Percentiles rank a stretch among this genome's conserved stretches.
Evolutionary conservation across 1,140 invertebrate species (phyloP).

Genomic region (Monomorium pharaonis): DNA sequence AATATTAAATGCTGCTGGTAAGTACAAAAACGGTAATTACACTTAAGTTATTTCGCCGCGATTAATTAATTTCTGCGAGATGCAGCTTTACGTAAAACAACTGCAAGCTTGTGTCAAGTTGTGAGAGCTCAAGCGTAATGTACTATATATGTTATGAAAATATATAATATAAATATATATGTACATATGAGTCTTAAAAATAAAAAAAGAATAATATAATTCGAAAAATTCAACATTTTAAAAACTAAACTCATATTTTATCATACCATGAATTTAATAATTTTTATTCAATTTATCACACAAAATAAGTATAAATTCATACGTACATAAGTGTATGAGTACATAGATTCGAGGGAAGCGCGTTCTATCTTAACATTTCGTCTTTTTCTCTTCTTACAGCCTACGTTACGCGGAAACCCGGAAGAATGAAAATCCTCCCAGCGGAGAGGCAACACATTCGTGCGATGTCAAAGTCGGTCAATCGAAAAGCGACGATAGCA

Average conservation of each 20-base stretch:
- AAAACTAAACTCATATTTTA: not conserved
- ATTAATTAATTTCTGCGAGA: not conserved
- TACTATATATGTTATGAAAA: not conserved
- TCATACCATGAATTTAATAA: not conserved
- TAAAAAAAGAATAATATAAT: not conserved
- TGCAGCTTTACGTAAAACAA: not conserved
- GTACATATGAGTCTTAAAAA: not conserved
- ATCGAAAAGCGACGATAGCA: conserved; percentile 16
- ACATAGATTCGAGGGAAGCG: not conserved
- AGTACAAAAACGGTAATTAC: not conserved
- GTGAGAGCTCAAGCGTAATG: not conserved
- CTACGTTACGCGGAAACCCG: not conserved
- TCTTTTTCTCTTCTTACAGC: not conserved
- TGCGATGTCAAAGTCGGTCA: conserved; percentile 23
- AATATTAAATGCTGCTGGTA: not conserved
- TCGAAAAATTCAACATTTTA: not conserved
- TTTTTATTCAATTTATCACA: not conserved
- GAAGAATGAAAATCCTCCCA: conserved; percentile 9
- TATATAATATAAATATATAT: not conserved
- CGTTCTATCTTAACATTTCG: not conserved
- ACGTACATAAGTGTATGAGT: not conserved
- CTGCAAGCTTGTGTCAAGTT: not conserved
- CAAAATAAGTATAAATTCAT: not conserved
- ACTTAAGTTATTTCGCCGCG: not conserved
- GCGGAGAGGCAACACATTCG: not conserved